phyloP scores from a whole-genome alignment of 2,113 vertebrate species.

The Oncorhynchus mykiss region DNA sequence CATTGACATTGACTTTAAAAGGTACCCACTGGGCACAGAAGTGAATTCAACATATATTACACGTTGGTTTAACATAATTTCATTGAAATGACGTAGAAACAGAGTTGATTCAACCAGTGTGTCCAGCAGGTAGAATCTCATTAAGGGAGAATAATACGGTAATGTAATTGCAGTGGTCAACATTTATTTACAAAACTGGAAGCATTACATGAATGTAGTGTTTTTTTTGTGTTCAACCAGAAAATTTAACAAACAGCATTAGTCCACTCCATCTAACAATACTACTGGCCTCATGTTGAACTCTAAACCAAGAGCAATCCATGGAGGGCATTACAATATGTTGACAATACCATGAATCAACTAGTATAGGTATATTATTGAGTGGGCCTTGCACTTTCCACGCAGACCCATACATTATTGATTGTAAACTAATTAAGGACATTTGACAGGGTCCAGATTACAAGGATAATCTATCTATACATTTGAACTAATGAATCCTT shows the following conservation, averaged over 20 bases:
- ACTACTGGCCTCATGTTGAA: slow-evolving; percentile 52
- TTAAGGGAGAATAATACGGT: background rate
- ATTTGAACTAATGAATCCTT: slow-evolving; percentile 7
- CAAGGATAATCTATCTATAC: background rate
- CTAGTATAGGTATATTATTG: slow-evolving; percentile 50
- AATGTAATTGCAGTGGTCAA: background rate
- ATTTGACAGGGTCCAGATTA: slow-evolving; percentile 15
- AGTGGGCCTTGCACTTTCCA: slow-evolving; percentile 25
- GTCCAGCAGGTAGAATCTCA: background rate
- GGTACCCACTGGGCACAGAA: no score
- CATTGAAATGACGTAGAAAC: no score
- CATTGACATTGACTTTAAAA: background rate
- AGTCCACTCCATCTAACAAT: slow-evolving; percentile 28
- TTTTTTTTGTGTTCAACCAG: slow-evolving; percentile 40
- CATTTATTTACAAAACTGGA: slow-evolving; percentile 61
- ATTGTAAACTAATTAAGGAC: slow-evolving; percentile 15
- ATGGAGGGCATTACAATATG: slow-evolving; percentile 23
- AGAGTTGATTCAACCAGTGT: no score
- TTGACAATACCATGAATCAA: slow-evolving; percentile 41
- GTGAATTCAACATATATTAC: no score
- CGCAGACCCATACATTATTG: slow-evolving; percentile 37
- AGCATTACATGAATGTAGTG: slow-evolving; percentile 62
- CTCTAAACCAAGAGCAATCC: slow-evolving; percentile 30
- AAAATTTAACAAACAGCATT: slow-evolving; percentile 34
- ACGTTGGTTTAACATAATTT: no score